phyloP scores from a whole-genome alignment of 2,888 invertebrate species.

The Cephus runcator region DNA sequence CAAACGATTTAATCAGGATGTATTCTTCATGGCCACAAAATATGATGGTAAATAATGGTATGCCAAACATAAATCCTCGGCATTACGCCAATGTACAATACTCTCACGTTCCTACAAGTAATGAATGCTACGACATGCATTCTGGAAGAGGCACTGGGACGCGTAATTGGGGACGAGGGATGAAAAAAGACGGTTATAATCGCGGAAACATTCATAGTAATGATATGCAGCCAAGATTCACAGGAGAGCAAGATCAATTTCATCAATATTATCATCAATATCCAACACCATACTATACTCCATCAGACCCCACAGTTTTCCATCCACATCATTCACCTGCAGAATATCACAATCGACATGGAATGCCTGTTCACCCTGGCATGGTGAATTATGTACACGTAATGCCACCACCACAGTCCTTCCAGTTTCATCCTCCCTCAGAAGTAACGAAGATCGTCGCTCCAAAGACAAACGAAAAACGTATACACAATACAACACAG shows the following conservation, averaged over 20 bases:
- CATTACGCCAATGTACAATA: conserved; percentile 31
- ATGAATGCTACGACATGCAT: conserved; percentile 40
- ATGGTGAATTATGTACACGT: conserved; percentile 34
- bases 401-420: conserved; percentile 56
- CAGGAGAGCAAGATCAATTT: conserved; percentile 46
- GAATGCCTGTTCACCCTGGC: conserved; percentile 34
- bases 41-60: conserved; percentile 17
- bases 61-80: conserved; percentile 35
- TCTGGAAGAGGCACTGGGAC: conserved; percentile 41
- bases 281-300: conserved; percentile 30
- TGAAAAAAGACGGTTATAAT: conserved; percentile 40
- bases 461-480: conserved; percentile 43
- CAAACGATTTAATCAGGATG: conserved; percentile 18
- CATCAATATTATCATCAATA: conserved; percentile 37
- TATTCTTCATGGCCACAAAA: conserved; percentile 8
- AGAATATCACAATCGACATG: conserved; percentile 10
- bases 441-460: conserved; percentile 28
- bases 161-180: conserved; percentile 43
- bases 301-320: conserved; percentile 33
- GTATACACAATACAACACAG: conserved; percentile 34
- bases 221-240: conserved; percentile 47
- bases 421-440: conserved; percentile 65
- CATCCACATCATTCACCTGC: conserved; percentile 48
- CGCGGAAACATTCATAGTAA: conserved; percentile 44
- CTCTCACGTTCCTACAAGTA: conserved; percentile 13